Conservation (phyloP, 35 echinoderm and acorn worm species). For the Anneissia japonica region DNA sequence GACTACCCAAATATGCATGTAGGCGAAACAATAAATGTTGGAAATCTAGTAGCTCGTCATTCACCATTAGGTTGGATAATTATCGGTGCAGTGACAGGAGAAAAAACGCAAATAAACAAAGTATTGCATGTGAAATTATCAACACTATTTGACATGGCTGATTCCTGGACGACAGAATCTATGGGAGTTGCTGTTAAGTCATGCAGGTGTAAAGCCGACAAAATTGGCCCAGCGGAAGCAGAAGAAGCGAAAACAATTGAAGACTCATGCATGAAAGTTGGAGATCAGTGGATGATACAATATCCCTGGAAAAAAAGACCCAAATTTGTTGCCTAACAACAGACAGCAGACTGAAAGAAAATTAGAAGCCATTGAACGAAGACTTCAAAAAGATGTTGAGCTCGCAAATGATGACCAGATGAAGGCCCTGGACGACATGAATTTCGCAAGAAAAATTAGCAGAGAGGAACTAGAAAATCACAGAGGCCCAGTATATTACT, state of each 20-base stretch:
- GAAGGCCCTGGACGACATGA: constrained; percentile 52
- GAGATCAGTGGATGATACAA: constrained; percentile 54
- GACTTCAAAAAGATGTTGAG: constrained; percentile 35
- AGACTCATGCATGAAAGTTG: constrained; percentile 26
- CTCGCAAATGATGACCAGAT: constrained; percentile 55
- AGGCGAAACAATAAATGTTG: constrained; percentile 38
- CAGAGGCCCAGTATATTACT: constrained; percentile 49
- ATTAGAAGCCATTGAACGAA: constrained; percentile 39
- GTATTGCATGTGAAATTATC: constrained; percentile 25
- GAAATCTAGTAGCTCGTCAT: not conserved
- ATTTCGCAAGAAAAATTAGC: constrained; percentile 63
- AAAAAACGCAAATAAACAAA: too few relatives aligned
- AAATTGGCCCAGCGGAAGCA: constrained; percentile 6
- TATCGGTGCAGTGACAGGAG: too few relatives aligned
- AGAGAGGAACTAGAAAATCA: constrained; percentile 18
- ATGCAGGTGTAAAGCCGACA: constrained; percentile 4
- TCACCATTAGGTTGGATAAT: not conserved
- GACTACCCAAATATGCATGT: constrained; percentile 45
- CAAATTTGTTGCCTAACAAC: constrained; percentile 56
- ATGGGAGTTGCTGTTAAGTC: constrained; percentile 20
- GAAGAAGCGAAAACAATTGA: constrained; percentile 43
- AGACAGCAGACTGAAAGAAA: constrained; percentile 44
- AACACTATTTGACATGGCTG: constrained; percentile 24
- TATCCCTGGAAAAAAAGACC: constrained; percentile 70
- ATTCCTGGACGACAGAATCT: constrained; percentile 45